These are phyloP conservation scores for Spea multiplicata DNA, from an alignment of 2,113 vertebrate species.

Conservation along the genomic window DNA sequence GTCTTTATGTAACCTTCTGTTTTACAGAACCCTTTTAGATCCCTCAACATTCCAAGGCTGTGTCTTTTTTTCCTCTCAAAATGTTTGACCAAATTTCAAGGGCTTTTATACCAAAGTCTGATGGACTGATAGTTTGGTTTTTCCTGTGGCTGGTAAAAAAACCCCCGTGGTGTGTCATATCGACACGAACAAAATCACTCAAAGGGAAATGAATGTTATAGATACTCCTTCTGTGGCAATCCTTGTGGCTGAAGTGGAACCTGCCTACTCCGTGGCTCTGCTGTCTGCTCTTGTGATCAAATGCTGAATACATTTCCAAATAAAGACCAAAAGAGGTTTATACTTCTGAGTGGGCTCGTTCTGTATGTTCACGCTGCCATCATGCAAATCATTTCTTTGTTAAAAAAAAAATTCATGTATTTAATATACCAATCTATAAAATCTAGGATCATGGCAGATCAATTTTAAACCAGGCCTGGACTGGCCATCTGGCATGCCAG, in stretches of 20 bases:
- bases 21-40: neutral
- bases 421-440: too few relatives aligned
- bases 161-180: neutral
- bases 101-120: neutral
- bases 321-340: slow-evolving; percentile 47
- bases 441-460: too few relatives aligned
- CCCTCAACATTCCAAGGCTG: slow-evolving; percentile 31
- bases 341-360: slow-evolving; percentile 4
- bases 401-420: too few relatives aligned
- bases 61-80: neutral
- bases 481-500: too few relatives aligned
- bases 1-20: neutral
- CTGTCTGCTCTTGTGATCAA: slow-evolving; percentile 10
- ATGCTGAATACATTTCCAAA: slow-evolving; percentile 29
- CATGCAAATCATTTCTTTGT: too few relatives aligned
- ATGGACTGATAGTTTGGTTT: neutral
- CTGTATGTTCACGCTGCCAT: neutral
- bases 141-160: neutral
- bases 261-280: neutral
- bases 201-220: slow-evolving; percentile 10
- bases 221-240: neutral
- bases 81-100: slow-evolving; percentile 18
- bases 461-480: too few relatives aligned
- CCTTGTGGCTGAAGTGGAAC: slow-evolving; percentile 1
- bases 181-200: neutral